phyloP scores from a whole-genome alignment of 1,140 invertebrate genomes.

The Monochamus saltuarius region DNA sequence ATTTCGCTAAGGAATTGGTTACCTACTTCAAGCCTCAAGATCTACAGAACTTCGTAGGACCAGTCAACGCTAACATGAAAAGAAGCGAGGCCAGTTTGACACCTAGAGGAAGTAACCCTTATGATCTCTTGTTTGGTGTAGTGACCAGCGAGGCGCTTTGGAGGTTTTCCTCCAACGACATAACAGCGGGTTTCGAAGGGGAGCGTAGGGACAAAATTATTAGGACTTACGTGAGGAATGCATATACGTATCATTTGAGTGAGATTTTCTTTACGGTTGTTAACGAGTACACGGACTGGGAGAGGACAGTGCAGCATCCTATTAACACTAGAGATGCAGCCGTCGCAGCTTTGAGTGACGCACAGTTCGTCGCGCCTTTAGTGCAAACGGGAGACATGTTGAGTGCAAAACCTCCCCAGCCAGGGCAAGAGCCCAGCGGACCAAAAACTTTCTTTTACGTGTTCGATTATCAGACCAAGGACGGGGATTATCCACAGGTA shows the following conservation, averaged over 20 bases:
- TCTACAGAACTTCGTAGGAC: slow-evolving; percentile 64
- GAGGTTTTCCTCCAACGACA: slow-evolving; percentile 79
- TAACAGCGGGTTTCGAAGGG: slow-evolving; percentile 86
- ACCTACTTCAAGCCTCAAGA: slow-evolving; percentile 68
- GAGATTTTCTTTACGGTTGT: slow-evolving; percentile 96
- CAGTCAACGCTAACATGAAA: slow-evolving; percentile 63
- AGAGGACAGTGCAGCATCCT: slow-evolving; percentile 86
- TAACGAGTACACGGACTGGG: slow-evolving; percentile 98
- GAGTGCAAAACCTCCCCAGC: slow-evolving; percentile 56
- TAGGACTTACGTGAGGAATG: slow-evolving; percentile 90
- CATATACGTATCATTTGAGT: slow-evolving; percentile 91
- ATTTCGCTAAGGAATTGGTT: slow-evolving; percentile 73
- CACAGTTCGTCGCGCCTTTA: slow-evolving; percentile 83
- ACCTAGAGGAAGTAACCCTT: slow-evolving; percentile 55
- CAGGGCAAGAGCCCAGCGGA: slow-evolving; percentile 54
- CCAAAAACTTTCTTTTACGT: slow-evolving; percentile 88
- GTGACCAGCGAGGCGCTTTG: slow-evolving; percentile 82
- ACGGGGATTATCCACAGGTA: slow-evolving; percentile 86
- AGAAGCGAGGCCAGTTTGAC: slow-evolving; percentile 56
- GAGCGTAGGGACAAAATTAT: slow-evolving; percentile 87
- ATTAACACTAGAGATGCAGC: slow-evolving; percentile 90
- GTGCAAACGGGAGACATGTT: slow-evolving; percentile 80
- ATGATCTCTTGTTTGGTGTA: slow-evolving; percentile 81
- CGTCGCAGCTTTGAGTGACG: slow-evolving; percentile 89
- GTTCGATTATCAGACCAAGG: slow-evolving; percentile 90